phyloP scores from a whole-genome alignment of 2,888 invertebrate genomes.

The Diarsia mendica region DNA sequence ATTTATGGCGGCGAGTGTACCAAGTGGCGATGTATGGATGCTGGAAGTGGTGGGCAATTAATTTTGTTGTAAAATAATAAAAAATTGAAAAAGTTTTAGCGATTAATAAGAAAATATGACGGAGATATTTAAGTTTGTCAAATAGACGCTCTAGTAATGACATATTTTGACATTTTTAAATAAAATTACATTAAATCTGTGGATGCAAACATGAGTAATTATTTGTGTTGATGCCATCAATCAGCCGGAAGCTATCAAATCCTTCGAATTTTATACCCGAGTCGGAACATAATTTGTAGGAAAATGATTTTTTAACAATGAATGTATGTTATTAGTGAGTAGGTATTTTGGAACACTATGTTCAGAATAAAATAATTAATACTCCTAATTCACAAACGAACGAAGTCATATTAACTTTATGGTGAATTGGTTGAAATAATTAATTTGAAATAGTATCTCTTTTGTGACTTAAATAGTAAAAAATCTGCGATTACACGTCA shows the following conservation, averaged over 20 bases:
- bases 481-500: not conserved
- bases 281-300: not conserved
- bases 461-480: not conserved
- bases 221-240: not conserved
- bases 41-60: constrained; percentile 65
- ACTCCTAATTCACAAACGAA: not conserved
- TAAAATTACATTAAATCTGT: too few relatives aligned
- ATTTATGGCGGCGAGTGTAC: constrained; percentile 88
- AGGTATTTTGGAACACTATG: not conserved
- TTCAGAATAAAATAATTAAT: not conserved
- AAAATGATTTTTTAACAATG: not conserved
- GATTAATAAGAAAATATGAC: not conserved
- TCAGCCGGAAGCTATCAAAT: not conserved
- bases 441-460: not conserved
- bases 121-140: not conserved
- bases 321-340: not conserved
- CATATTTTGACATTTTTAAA: too few relatives aligned
- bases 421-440: constrained; percentile 1
- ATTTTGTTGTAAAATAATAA: constrained; percentile 21
- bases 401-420: not conserved
- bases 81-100: not conserved
- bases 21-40: constrained; percentile 63
- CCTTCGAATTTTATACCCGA: not conserved
- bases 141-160: too few relatives aligned
- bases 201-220: not conserved